Evolutionary conservation across 2,113 vertebrate species (phyloP).

Genomic region (Bubo bubo): DNA sequence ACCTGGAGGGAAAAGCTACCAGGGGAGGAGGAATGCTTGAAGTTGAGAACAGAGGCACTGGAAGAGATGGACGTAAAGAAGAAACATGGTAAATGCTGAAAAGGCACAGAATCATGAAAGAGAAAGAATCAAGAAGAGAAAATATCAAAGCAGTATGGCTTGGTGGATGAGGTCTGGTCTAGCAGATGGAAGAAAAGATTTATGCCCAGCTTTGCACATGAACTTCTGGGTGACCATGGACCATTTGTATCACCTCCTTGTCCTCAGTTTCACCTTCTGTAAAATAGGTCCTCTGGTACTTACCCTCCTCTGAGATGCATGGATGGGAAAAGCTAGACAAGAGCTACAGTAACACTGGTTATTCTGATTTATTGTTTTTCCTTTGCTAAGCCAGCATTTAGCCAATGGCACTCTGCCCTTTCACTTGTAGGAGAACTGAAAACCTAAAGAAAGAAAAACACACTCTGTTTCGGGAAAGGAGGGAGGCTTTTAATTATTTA

Average conservation of each 20-base stretch:
- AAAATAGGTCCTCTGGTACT: not conserved
- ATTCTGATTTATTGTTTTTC: constrained; percentile 34
- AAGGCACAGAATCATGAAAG: not conserved
- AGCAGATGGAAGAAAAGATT: not conserved
- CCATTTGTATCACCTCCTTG: not conserved
- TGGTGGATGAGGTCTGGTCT: not conserved
- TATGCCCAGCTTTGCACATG: not conserved
- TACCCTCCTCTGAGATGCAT: not conserved
- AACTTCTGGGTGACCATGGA: not conserved
- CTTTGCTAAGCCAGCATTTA: constrained; percentile 50
- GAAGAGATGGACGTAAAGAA: not conserved
- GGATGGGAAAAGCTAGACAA: not conserved
- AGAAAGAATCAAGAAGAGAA: not conserved
- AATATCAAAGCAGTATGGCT: not conserved
- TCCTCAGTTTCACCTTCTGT: constrained; percentile 32
- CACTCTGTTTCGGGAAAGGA: constrained; percentile 50
- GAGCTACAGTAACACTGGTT: not conserved
- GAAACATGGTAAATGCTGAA: not conserved
- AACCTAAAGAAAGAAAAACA: constrained; percentile 16
- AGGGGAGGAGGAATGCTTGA: not conserved
- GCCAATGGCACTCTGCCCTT: constrained; percentile 38
- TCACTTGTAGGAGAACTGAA: not conserved
- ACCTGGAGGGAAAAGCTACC: not conserved
- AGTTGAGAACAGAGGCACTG: not conserved
- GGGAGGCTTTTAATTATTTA: constrained; percentile 68